A percentile compares a stretch with the other conserved stretches of the same genome.
Conservation (phyloP, 2,797 vertebrate genomes). For the Luscinia megarhynchos region DNA sequence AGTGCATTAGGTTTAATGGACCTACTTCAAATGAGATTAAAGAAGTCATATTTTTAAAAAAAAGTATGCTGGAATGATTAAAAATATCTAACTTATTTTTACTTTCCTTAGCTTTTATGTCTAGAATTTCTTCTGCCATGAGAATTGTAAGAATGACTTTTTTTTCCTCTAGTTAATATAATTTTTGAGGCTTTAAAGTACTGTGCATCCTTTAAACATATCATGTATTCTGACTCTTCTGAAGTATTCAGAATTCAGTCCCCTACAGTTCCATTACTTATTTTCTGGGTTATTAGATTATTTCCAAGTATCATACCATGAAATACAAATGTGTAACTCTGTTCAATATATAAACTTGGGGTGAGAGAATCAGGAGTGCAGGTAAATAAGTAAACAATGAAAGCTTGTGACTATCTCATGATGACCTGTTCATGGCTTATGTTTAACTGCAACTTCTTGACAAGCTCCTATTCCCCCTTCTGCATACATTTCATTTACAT, state of each 20-base stretch:
- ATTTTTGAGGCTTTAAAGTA: neutral
- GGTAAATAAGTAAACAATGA: neutral
- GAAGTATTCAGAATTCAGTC: neutral
- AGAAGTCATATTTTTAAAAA: neutral
- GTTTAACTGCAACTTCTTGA: neutral
- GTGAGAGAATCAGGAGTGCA: neutral
- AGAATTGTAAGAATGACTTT: neutral
- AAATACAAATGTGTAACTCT: neutral
- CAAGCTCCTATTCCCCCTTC: neutral
- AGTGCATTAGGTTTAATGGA: slow-evolving; percentile 15
- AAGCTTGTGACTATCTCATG: neutral
- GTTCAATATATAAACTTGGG: neutral
- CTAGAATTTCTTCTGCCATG: neutral
- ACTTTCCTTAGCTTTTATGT: neutral
- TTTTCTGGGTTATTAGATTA: neutral
- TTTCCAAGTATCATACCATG: neutral
- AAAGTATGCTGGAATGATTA: neutral
- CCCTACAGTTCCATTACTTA: neutral
- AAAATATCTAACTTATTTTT: neutral
- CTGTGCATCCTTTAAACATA: neutral
- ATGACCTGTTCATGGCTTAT: neutral
- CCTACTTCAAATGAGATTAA: slow-evolving; percentile 21
- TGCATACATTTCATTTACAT: neutral
- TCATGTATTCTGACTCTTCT: accelerated
- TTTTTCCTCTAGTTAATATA: neutral